A percentile compares a stretch with the other conserved stretches of the same genome.
Evolutionary conservation across 1,140 invertebrate species (phyloP).

Genomic region (Ruditapes philippinarum): DNA sequence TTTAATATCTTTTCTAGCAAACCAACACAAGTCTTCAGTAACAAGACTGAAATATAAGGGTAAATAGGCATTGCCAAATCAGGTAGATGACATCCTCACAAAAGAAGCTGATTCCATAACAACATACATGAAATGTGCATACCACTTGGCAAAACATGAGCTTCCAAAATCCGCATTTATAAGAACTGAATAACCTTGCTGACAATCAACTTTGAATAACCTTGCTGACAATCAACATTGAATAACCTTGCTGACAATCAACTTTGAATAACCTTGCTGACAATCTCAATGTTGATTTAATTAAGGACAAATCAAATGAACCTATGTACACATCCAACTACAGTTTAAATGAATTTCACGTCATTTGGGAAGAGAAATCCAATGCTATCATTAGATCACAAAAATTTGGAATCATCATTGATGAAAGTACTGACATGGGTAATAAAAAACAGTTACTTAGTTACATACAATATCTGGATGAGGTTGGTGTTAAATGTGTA

Average conservation of each 20-base stretch:
- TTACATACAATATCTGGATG: constrained; percentile 24
- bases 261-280: background rate
- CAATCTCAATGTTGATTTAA: background rate
- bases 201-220: too few relatives aligned
- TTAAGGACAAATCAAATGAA: background rate
- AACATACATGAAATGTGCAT: background rate
- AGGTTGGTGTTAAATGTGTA: background rate
- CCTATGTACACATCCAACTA: background rate
- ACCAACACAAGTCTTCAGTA: background rate
- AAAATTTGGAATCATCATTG: constrained; percentile 35
- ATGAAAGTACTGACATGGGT: constrained; percentile 38
- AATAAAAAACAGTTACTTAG: background rate
- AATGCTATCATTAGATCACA: background rate
- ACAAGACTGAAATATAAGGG: background rate
- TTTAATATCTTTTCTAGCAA: background rate
- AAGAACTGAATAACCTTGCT: too few relatives aligned
- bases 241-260: too few relatives aligned
- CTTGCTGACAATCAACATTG: background rate
- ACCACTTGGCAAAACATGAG: background rate
- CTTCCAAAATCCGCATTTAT: background rate
- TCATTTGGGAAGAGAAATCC: background rate
- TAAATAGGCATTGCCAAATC: background rate
- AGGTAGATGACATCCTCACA: background rate
- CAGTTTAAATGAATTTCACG: constrained; percentile 19
- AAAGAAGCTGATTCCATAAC: background rate